These are phyloP conservation scores for Caenorhabditis angaria DNA, from an alignment of 2,888 invertebrate species.

Conservation along the genomic window DNA sequence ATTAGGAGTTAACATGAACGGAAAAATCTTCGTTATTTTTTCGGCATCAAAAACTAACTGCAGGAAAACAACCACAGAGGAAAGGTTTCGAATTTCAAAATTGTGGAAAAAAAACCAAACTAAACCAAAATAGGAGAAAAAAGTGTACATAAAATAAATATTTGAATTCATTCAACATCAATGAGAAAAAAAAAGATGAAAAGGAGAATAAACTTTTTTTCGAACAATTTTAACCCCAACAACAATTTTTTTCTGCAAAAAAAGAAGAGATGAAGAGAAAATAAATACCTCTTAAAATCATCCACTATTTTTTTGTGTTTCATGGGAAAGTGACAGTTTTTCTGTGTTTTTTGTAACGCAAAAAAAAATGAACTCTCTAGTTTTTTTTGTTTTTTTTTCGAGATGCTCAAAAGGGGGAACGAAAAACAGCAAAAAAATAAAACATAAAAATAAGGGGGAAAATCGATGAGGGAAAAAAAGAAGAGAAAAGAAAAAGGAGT, in stretches of 20 bases:
- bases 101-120: neutral
- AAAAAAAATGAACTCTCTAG: neutral
- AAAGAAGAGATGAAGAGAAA: slow-evolving; percentile 5
- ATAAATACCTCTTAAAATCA: neutral
- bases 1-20: too few species aligned
- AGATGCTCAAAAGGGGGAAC: neutral
- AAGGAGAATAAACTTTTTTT: slow-evolving; percentile 8
- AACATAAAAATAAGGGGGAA: slow-evolving; percentile 12
- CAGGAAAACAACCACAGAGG: neutral
- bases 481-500: neutral
- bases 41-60: slow-evolving; percentile 8
- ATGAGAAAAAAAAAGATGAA: slow-evolving; percentile 25
- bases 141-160: neutral
- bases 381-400: slow-evolving; percentile 16
- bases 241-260: too few species aligned
- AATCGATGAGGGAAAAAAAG: slow-evolving; percentile 14
- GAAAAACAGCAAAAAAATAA: slow-evolving; percentile 30
- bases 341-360: too few species aligned
- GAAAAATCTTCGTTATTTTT: neutral
- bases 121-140: neutral
- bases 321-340: too few species aligned
- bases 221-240: neutral
- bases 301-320: neutral
- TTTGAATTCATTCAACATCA: too few species aligned
- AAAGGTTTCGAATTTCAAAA: neutral